Evolutionary conservation across 1,140 invertebrate species (phyloP), one percentile per base, ranked within the genome.

Genomic region (Heliconius eleuchia): DNA sequence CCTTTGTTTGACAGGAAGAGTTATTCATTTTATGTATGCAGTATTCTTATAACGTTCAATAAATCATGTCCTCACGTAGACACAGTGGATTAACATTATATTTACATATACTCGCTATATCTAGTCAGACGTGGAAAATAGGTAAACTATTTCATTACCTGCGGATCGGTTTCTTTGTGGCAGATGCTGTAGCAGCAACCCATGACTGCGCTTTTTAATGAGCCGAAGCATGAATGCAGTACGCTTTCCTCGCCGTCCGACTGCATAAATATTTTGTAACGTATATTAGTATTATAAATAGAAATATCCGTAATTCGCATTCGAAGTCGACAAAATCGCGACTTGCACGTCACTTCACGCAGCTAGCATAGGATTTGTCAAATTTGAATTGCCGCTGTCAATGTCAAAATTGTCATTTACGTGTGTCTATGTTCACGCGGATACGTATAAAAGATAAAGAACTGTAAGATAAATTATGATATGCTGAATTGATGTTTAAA

Each of bases 161-260:
- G 95, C 30, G 95, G 92, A 82, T 95, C 94, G 70, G 84, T 94
- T 84, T 96, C 95, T 86, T 96, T 95, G 81, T 96, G 95, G 81
- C 96, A 96, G 81, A 96, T 94, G 87, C 95, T 96, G 83, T 95
- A 96, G 87, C 95, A 95, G 85, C 94, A 95, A 85, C 94, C 94
- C 94, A 95, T 95, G 85, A 94, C 90, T 87, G 92, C 89, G 81
- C 77, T 92, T 85, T 91, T 93, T 80, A 93, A 80, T 78, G 90
- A 92, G 82, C 88, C 88, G 90, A 92, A 94, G 88, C 91, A 94
- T 91, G 92, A 93, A 91, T 92, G 91, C 88, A 92, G 80, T 82
- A 88, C 80, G 79, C 84, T 87, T 84, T 91, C 88, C 85, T 91
- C 91, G 73, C 89, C 87, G 89, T 91, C 89, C 73, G 91, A 88